Evolutionary conservation across 2,888 invertebrate genomes (phyloP), one percentile per base, ranked within the genome.

Genomic region (Meiosimyza platycephala): DNA sequence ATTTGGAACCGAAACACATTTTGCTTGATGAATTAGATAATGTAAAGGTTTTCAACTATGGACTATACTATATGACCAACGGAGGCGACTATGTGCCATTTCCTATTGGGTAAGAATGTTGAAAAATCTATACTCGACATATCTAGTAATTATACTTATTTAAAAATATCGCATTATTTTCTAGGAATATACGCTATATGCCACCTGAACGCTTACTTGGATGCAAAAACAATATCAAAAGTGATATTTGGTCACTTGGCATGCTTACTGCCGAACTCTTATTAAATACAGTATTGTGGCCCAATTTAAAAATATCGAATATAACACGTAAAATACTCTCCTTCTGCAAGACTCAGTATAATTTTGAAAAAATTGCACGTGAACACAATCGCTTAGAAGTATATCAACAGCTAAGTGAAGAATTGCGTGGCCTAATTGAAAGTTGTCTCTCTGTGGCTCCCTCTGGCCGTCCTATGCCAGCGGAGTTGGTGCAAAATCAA

Each of bases 231-330:
- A 93, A 94, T 65, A 90, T 92, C 0, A 94, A 95, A 85, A 93
- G 93, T 18, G 99, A 99, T 87, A 90, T 97, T 47, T 99, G 99
- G 99, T 93, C 96, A 1, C 88, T 97, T 74, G 99, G 97, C n/a
- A 92, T 99, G 73, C 92, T 98, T 74, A 85, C 98, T 50, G 89
- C 94, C 0, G 97, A 98, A 87, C 86, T 95, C 6, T 88, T 93
- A 73, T 87, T 96, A 55, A 91, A 92, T 71, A 90, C 89, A 75
- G 89, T 90, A 74, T 87, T 96, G 9, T 95, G 95, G 95, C 88
- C 89, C 62, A 92, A 90, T 77, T 86, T 94, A 11, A 95, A 94
- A 85, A 89, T 95, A 33, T 91, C 93, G 0, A 93, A 81, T 76
- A 91, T 92, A 77, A 88, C 94, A 28, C 89, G 94, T 67, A 93